Evolutionary conservation across 2,113 vertebrate species (phyloP), one percentile per base, ranked within the genome.

Genomic region (Muscicapa adusta): DNA sequence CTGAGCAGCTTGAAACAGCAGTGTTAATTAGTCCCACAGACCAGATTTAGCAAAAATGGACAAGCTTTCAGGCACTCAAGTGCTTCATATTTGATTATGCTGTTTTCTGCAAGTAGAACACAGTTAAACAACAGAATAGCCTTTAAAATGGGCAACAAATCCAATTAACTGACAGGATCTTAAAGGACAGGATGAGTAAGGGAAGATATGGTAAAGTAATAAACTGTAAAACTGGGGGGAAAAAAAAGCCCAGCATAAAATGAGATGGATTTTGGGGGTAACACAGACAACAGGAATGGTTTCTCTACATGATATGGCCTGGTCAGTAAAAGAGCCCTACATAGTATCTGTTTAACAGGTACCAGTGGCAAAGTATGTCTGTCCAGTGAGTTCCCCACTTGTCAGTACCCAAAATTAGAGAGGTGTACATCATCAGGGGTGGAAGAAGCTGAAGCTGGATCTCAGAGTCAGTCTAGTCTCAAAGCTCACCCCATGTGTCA

Each of bases 21-120:
- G 66, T 45, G 45, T 79, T 93, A 95, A 94, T 95, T 93, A 96
- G 57, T 91, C 95, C 63, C 77, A 94, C 65, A 89, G 89, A 92
- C 72, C 51, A 66, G 62, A 85, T 43, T 75, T 75, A 85, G 88
- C 66, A 89, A 93, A 94, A 95, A 88, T 8, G 58, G 88, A 93
- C 70, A 89, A 93, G 70, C 45, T 95, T 89, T 93, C 79, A 85
- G 66, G 73, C 77, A 75, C 45, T 88, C 85, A 85, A 82, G 76
- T 85, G 74, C 40, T 96, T 94, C 20, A 13, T 75, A 79, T 82
- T 94, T 93, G 90, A 94, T 93, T 93, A 91, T 40, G 20, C 71
- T 94, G 83, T 87, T 93, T 95, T 85, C 71, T 88, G 58, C 60
- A 94, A 93, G 78, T 82, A 76, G 90, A 96, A 79, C 54, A 78